Conservation (phyloP, 2,888 invertebrate genomes). For the Conops quadrifasciatus region DNA sequence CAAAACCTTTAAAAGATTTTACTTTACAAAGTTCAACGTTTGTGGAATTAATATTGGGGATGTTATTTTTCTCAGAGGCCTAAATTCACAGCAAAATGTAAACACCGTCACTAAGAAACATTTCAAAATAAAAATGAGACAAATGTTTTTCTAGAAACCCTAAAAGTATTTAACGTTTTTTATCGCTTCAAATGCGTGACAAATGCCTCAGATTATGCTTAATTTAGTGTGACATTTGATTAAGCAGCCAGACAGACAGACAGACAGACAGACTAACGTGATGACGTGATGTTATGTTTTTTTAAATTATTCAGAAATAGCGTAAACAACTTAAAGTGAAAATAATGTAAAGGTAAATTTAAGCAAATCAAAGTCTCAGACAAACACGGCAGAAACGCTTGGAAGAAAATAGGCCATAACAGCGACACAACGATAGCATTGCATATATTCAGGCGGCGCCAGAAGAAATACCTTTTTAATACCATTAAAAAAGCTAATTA, state of each 20-base stretch:
- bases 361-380: background rate
- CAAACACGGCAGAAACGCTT: background rate
- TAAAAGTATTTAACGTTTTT: background rate
- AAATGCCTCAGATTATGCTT: background rate
- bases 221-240: background rate
- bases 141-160: background rate
- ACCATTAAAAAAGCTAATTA: constrained; percentile 15
- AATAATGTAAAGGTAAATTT: background rate
- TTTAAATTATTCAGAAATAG: no score
- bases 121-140: no score
- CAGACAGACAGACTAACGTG: no score
- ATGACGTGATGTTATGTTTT: no score
- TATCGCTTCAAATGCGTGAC: background rate
- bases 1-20: no score
- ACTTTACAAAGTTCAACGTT: no score
- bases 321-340: background rate
- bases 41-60: no score
- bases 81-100: no score
- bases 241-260: no score
- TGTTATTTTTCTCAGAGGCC: no score
- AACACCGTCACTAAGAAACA: no score
- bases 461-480: background rate
- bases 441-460: constrained; percentile 3
- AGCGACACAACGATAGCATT: background rate
- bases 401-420: background rate